These are phyloP conservation scores for Phrynosoma blainvillii DNA, from an alignment of 2,113 vertebrate species.

Conservation along the genomic window DNA sequence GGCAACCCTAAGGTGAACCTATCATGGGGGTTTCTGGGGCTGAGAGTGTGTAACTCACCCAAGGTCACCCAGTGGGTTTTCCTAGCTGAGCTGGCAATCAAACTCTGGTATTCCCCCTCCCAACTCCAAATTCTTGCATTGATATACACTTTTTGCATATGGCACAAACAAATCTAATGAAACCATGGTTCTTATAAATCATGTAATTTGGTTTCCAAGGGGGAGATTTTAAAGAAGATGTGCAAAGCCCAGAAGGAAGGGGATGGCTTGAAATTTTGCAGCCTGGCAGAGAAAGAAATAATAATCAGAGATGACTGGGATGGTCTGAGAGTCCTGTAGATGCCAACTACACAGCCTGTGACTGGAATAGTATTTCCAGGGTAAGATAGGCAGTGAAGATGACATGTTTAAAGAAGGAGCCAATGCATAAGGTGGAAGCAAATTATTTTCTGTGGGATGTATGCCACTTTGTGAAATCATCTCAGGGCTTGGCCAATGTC, in stretches of 20 bases:
- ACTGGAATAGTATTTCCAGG: not conserved
- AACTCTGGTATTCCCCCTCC: no score
- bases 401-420: not conserved
- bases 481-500: constrained; percentile 1
- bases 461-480: not conserved
- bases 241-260: not conserved
- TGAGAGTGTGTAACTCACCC: no score
- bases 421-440: not conserved
- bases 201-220: not conserved
- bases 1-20: no score
- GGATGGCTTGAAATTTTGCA: not conserved
- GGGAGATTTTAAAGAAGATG: not conserved
- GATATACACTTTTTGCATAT: not conserved
- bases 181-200: not conserved
- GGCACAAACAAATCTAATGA: not conserved
- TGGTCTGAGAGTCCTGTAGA: not conserved
- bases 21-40: no score
- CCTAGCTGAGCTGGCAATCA: no score
- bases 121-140: not conserved
- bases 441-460: not conserved
- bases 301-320: not conserved
- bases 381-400: not conserved
- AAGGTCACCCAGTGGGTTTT: no score
- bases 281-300: not conserved
- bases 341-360: not conserved